Percentiles rank a stretch among this genome's conserved stretches.
Conservation (phyloP, 1,140 invertebrate species). For the Achroia grisella region DNA sequence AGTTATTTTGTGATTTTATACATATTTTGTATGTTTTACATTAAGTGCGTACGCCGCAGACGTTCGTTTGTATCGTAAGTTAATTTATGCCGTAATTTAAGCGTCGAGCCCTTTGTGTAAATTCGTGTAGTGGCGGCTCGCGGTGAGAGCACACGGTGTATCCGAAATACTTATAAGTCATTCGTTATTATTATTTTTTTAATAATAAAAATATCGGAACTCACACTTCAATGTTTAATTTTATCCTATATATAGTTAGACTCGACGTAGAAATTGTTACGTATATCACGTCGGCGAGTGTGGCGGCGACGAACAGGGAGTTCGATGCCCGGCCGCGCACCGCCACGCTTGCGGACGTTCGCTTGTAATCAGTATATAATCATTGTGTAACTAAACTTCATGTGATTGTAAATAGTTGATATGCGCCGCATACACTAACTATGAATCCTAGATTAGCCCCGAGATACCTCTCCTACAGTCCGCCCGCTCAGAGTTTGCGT, state of each 20-base stretch:
- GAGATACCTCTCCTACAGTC: constrained; percentile 16
- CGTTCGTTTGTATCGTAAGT: background rate
- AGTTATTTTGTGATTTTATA: constrained; percentile 4
- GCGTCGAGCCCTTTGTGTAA: background rate
- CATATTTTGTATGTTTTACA: constrained; percentile 6
- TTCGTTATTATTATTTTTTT: constrained; percentile 4
- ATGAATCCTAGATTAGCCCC: constrained; percentile 14
- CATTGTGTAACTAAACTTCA: constrained; percentile 6
- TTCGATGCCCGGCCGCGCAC: background rate
- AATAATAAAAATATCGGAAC: constrained; percentile 2
- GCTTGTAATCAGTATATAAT: background rate
- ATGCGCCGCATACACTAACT: constrained; percentile 8
- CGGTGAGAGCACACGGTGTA: too few relatives aligned
- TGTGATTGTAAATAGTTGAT: constrained; percentile 21
- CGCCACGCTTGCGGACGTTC: too few relatives aligned
- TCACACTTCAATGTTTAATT: background rate
- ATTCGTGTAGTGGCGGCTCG: too few relatives aligned
- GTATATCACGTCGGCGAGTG: too few relatives aligned
- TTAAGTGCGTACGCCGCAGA: background rate
- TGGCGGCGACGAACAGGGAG: background rate
- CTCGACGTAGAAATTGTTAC: background rate
- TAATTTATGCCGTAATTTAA: background rate
- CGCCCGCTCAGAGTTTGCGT: too few relatives aligned
- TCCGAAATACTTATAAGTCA: background rate
- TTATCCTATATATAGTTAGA: background rate